Evolutionary conservation across 92 coral and sea anemone genomes (phyloP).

Genomic region (Siderastrea radians): DNA sequence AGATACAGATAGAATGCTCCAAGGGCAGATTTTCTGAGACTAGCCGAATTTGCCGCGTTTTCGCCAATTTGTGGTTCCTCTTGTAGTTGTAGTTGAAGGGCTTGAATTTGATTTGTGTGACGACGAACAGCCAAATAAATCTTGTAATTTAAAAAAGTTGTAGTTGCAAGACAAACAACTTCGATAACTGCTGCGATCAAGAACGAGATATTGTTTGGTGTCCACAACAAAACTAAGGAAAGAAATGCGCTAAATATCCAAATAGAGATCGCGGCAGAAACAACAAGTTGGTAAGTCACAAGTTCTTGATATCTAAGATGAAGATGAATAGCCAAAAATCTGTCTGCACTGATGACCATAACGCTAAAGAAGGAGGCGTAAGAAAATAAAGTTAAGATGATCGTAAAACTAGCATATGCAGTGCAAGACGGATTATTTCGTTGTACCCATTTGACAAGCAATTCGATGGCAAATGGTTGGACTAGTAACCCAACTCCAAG

Average conservation of each 20-base stretch:
- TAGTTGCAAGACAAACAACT: background rate
- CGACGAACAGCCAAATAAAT: too few relatives aligned
- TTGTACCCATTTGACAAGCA: background rate
- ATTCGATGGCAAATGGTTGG: background rate
- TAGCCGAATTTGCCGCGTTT: too few relatives aligned
- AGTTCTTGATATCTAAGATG: too few relatives aligned
- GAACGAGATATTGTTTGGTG: background rate
- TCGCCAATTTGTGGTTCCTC: too few relatives aligned
- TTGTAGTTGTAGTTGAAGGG: too few relatives aligned
- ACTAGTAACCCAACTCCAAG: background rate
- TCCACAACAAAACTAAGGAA: background rate
- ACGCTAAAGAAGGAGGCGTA: too few relatives aligned
- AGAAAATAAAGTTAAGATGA: background rate
- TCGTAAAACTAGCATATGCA: background rate
- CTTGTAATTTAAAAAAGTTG: background rate
- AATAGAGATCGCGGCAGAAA: background rate
- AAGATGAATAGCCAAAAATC: too few relatives aligned
- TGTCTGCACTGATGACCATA: too few relatives aligned
- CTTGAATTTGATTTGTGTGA: background rate
- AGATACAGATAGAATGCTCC: too few relatives aligned
- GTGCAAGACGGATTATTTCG: background rate
- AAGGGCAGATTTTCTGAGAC: too few relatives aligned
- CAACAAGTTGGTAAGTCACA: conserved; percentile 13
- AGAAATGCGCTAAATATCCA: background rate
- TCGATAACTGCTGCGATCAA: background rate